Conservation (phyloP, 2,113 vertebrate species). For the Seriola aureovittata region DNA sequence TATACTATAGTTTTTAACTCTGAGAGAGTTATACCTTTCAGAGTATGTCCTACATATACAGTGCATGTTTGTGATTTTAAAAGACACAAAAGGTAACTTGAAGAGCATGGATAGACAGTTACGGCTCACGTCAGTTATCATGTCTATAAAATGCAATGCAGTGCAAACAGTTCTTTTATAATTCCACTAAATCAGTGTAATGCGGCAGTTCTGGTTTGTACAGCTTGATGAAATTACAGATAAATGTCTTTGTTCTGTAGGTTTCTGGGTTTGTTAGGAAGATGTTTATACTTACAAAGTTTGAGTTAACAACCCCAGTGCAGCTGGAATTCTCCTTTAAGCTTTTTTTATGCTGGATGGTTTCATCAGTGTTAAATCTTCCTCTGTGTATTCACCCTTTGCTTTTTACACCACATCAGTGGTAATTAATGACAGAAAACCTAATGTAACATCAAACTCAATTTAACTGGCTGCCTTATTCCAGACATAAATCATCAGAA, state of each 20-base stretch:
- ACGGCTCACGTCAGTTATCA: constrained; percentile 6
- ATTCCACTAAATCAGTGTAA: constrained; percentile 5
- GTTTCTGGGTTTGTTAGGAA: constrained; percentile 9
- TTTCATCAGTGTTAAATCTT: constrained; percentile 37
- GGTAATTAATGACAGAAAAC: constrained; percentile 48
- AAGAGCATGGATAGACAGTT: not conserved
- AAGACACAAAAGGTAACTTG: constrained; percentile 15
- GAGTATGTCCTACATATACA: constrained; percentile 5
- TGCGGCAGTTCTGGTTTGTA: constrained; percentile 2
- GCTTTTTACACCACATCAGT: constrained; percentile 43
- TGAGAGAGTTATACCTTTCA: not conserved
- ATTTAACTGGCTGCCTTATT: constrained; percentile 22
- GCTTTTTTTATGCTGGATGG: not conserved
- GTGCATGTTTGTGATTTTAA: constrained; percentile 5
- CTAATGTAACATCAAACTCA: constrained; percentile 24
- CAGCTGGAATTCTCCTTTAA: constrained; percentile 12
- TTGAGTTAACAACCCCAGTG: not conserved
- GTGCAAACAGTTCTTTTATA: not conserved
- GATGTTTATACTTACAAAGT: constrained; percentile 9
- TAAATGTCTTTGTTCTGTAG: not conserved
- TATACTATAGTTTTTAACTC: constrained; percentile 6
- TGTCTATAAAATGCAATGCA: constrained; percentile 2
- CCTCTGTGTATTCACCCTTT: constrained; percentile 21
- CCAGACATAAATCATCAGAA: constrained; percentile 11
- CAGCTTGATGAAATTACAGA: constrained; percentile 24